Conservation (phyloP, 2,797 vertebrate genomes). For the Semaprochilodus insignis region DNA sequence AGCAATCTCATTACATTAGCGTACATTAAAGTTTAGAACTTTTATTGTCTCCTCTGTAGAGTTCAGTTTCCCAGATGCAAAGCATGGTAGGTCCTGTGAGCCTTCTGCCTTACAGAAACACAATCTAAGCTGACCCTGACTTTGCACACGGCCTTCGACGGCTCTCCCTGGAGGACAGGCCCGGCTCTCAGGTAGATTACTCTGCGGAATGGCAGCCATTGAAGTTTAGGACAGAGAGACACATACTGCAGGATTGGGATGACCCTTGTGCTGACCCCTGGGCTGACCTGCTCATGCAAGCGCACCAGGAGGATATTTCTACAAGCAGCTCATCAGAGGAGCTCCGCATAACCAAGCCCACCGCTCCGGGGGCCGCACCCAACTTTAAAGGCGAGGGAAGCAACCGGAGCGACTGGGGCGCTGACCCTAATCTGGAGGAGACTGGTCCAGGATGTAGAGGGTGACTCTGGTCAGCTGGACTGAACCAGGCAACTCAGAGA, state of each 20-base stretch:
- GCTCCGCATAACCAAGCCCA: conserved; percentile 65
- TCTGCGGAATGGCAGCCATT: conserved; percentile 70
- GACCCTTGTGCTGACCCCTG: conserved; percentile 74
- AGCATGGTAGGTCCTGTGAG: conserved; percentile 10
- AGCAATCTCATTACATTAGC: neutral
- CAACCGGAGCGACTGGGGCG: conserved; percentile 65
- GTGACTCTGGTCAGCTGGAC: conserved; percentile 78
- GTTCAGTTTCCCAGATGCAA: no score
- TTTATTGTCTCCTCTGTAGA: neutral
- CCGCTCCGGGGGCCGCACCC: conserved; percentile 52
- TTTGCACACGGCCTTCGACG: conserved; percentile 36
- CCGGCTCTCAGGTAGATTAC: conserved; percentile 73
- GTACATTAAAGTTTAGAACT: neutral
- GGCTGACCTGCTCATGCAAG: conserved; percentile 77
- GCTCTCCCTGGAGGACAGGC: conserved; percentile 61
- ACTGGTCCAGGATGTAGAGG: conserved; percentile 58
- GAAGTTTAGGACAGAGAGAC: conserved; percentile 69
- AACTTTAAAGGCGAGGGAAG: conserved; percentile 64
- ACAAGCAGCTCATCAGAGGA: conserved; percentile 74
- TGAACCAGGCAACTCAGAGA: conserved; percentile 55
- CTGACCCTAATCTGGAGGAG: conserved; percentile 80
- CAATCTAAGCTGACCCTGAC: conserved; percentile 21
- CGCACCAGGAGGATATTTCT: conserved; percentile 67
- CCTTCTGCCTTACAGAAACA: conserved; percentile 11
- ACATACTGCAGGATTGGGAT: conserved; percentile 64